Evolutionary conservation across 2,113 vertebrate genomes (phyloP), one percentile per base, ranked within the genome.

Genomic region (Equus quagga): DNA sequence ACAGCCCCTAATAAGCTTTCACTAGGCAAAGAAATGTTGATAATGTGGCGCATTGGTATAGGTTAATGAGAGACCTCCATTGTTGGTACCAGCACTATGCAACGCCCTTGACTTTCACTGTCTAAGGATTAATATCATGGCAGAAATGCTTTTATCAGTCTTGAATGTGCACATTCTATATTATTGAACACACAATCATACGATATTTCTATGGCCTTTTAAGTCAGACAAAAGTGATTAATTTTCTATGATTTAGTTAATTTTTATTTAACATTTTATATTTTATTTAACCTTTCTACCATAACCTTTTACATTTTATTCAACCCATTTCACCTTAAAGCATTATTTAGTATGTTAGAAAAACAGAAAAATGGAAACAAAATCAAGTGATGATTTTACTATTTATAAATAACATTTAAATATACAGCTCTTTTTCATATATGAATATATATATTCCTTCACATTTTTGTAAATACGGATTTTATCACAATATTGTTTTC

Each of bases 371-470:
- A 75, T 13, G 60, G 14, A 80, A 86, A 21, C 7, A 81, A 86
- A 94, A 56, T 49, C 11, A 65, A 62, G 54, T 49, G 14, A 17
- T 54, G 2, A 79, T 73, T 67, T 10, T 4, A 67, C 36, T 49
- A 91, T 41, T 88, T 91, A 83, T 41, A 89, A 91, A 96, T 87
- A 82, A 82, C 3, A 12, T 62, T 81, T 46, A 73, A 73, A 78
- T 49, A 6, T 41, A 19, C 31, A 92, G 14, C 24, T 93, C 44
- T 89, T 72, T 54, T 80, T 81, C 56, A 92, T 51, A 56, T 36
- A 65, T 28, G n/a, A n/a, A 23, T 33, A 46, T 64, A 31, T 10
- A 1, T 67, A 12, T 60, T n/a, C 24, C 41, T 67, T 69, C 49
- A 81, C 4, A 36, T 84, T 79, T 92, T 72, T 64, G 24, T 83